Evolutionary conservation across 1,140 invertebrate species (phyloP).

Genomic region (Pantala flavescens): DNA sequence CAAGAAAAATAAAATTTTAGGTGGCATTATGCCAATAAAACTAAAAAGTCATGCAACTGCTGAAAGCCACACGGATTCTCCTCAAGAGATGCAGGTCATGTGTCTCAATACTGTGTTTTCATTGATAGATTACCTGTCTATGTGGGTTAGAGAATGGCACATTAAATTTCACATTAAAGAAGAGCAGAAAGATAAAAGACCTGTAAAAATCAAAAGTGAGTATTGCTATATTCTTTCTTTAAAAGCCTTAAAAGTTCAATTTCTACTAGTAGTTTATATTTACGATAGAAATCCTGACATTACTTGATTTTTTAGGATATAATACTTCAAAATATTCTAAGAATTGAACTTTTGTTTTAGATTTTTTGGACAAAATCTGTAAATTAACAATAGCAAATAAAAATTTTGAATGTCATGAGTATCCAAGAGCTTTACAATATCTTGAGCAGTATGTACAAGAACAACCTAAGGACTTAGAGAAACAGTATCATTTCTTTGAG

Average conservation of each 20-base stretch:
- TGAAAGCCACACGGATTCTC: not conserved
- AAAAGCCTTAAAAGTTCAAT: not conserved
- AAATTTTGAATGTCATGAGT: conserved; percentile 60
- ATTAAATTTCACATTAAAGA: not conserved
- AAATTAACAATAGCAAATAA: conserved; percentile 54
- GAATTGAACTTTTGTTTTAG: conserved; percentile 27
- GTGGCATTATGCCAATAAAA: conserved; percentile 22
- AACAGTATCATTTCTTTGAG: conserved; percentile 40
- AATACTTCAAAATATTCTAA: not conserved
- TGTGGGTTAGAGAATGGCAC: conserved; percentile 56
- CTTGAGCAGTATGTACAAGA: conserved; percentile 57
- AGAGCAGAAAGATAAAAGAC: conserved; percentile 31
- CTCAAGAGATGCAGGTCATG: conserved; percentile 18
- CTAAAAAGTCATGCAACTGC: conserved; percentile 15
- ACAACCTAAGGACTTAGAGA: conserved; percentile 43
- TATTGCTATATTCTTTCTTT: conserved; percentile 12
- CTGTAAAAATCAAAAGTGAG: conserved; percentile 28
- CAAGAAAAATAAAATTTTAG: conserved; percentile 29
- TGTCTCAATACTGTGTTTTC: conserved; percentile 56
- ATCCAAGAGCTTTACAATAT: conserved; percentile 60
- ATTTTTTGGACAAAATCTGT: conserved; percentile 47
- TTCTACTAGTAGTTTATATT: too few relatives aligned
- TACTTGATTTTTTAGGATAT: not conserved
- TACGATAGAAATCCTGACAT: not conserved
- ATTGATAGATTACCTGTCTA: conserved; percentile 58